Conservation (phyloP, 30 jellyfish, hydroid and myxozoan species). For the Aurelia aurita complex sp. Pacific region DNA sequence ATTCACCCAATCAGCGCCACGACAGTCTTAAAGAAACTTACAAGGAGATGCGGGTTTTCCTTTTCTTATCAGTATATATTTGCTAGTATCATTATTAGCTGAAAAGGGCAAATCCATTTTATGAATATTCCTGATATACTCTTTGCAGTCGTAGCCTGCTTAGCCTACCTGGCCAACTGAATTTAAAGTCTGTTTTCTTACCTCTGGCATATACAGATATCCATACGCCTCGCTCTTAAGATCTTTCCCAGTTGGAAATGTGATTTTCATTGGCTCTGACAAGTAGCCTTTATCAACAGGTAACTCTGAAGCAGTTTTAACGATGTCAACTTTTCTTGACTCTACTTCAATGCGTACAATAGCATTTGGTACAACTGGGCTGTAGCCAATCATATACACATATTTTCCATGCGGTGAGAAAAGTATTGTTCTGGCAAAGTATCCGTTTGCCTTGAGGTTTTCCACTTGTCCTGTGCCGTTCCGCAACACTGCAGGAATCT, state of each 20-base stretch:
- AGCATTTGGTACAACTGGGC: conserved; percentile 71
- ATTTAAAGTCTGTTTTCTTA: background rate
- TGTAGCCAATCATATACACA: conserved; percentile 40
- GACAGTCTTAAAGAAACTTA: too few species aligned
- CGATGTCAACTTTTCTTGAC: conserved; percentile 26
- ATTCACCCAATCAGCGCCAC: too few species aligned
- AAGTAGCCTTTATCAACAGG: conserved; percentile 68
- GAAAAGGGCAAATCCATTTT: too few species aligned
- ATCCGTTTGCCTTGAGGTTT: conserved; percentile 33
- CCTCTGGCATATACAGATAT: conserved; percentile 81
- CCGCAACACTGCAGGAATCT: conserved; percentile 46
- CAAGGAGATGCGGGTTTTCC: too few species aligned
- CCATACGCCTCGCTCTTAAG: conserved; percentile 61
- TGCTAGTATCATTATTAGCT: too few species aligned
- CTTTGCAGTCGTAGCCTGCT: too few species aligned
- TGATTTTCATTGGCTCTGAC: conserved; percentile 61
- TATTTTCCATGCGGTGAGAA: conserved; percentile 65
- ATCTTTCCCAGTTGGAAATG: conserved; percentile 69
- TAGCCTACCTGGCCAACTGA: too few species aligned
- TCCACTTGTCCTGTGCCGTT: conserved; percentile 47
- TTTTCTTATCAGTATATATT: too few species aligned
- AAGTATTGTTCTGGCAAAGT: conserved; percentile 24
- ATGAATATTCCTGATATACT: too few species aligned
- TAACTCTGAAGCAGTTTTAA: conserved; percentile 30
- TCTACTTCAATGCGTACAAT: conserved; percentile 51